Base-by-base conservation (phyloP, 1,140 invertebrate species). In the Drosophila sturtevanti region DNA sequence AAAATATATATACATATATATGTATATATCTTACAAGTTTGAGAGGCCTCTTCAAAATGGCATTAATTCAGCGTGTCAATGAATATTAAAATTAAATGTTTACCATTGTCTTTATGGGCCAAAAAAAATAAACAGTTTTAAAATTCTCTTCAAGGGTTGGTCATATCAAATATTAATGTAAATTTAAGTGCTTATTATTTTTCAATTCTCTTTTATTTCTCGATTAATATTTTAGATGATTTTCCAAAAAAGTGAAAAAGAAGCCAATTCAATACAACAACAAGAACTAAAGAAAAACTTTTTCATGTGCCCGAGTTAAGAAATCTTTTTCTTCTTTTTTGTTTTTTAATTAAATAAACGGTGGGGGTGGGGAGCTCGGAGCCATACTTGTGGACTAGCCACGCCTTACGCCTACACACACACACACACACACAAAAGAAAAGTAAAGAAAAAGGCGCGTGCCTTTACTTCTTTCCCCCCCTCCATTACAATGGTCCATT, bases 331-430 rank as follows among this genome's bases (percentile, higher is more conserved):
- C 5, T 31, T 31, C 7, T 24, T 24, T 24, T 24, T 4, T 1
- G 1, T 24, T 89, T 77, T 87, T 89, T 89, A 89, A 89, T 89
- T 89, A 89, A 89, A 89, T 84, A 87, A 89, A 80, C 84, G 58
- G 63, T 58, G 56, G 63, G 68, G 38, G 56, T 65, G 68, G 38
- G 35, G 60, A 56, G 51, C 55, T 35, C 58, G 31, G 68, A 70
- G 79, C 75, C 70, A 77, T 78, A 75, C 74, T 72, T 79, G 68
- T 74, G 77, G 44, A 62, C 64, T 51, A 58, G 75, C 64, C 72
- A 59, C 82, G 79, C 84, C 66, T 81, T 60, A 63, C 82, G 82
- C 82, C 82, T 82, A 82, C 68, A 73, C 59, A 68, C 63, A 54
- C 64, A 65, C 44, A 31, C 54, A 54, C 67, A 65, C 52, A 31